Base-by-base conservation (phyloP, 64 coral and sea anemone species). In the Stichodactyla helianthus region DNA sequence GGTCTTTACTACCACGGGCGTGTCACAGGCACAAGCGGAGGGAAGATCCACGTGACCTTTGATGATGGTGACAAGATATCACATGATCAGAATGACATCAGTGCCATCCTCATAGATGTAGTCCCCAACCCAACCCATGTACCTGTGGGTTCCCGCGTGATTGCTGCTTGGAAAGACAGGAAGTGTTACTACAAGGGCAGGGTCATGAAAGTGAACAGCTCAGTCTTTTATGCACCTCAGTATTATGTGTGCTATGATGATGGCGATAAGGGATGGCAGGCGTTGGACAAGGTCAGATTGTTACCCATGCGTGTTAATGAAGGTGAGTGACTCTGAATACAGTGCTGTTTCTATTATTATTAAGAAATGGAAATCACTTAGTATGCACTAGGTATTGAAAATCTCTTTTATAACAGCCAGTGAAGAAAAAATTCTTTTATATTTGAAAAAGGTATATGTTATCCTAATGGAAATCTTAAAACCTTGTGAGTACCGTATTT, bases 201-300 rank as follows among this genome's bases (percentile, higher is more conserved):
- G 5, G 93, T 95, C 60, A 56, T 55, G 7, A 68, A 86, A 28
- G 65, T 83, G 7, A 90, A 86, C 20, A 60, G 81, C 26, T 82
- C 59, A 52, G 56, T 78, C 15, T 85, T 82, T 60, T 86, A 92
- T 78, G 79, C 79, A 10, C 90, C 85, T 15, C 93, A 83, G 4
- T 92, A 57, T 59, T 86, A 76, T 50, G 77, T 95, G 6, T 60
- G 55, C 12, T 95, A 86, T 88, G 93, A 95, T 79, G 68, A 95
- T 82, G 90, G 90, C 16, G 89, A 92, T 71, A 80, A 92, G 50
- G 89, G 77, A 50, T 95, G 80, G 79, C 76, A 86, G 63, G 63
- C 62, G 8, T 77, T 28, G 51, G 53, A 84, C 44, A 84, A 94
- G 53, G 35, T 94, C 7, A 84, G 88, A 50, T 22, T 92, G 10